Evolutionary conservation across 2,113 vertebrate genomes (phyloP).

Genomic region (Podarcis muralis): DNA sequence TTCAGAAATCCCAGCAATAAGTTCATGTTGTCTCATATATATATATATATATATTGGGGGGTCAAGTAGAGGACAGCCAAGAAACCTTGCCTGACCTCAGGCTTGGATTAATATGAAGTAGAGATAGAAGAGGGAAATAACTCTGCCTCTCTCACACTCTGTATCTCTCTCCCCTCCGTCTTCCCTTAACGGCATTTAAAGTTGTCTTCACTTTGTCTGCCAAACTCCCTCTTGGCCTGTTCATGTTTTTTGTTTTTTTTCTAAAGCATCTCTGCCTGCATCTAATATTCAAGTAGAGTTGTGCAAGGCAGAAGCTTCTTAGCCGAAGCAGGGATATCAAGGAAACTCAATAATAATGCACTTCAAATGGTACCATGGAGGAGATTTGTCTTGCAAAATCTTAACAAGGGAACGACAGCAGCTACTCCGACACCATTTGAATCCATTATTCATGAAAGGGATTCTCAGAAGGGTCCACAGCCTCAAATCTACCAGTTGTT

Average conservation of each 20-base stretch:
- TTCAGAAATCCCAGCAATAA: neutral
- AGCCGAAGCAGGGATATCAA: neutral
- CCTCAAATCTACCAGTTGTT: neutral
- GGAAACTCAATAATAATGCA: neutral
- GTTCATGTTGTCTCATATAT: neutral
- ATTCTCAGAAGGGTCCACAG: neutral
- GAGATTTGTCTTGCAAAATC: neutral
- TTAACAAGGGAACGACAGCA: neutral
- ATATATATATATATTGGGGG: neutral
- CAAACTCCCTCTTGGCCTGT: slow-evolving; percentile 18
- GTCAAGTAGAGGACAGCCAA: neutral
- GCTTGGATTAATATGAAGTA: slow-evolving; percentile 3
- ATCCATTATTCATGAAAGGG: neutral
- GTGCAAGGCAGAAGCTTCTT: neutral
- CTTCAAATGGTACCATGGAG: neutral
- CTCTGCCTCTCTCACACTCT: neutral
- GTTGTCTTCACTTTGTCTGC: slow-evolving; percentile 8
- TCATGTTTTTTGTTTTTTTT: neutral
- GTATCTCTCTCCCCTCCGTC: neutral
- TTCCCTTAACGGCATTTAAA: neutral
- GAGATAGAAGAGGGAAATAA: neutral
- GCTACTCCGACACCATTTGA: no score
- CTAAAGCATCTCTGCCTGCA: no score
- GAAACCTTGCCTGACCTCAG: neutral
- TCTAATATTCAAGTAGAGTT: neutral